Base-by-base conservation (phyloP, 2,797 vertebrate genomes). In the Pangasius djambal region DNA sequence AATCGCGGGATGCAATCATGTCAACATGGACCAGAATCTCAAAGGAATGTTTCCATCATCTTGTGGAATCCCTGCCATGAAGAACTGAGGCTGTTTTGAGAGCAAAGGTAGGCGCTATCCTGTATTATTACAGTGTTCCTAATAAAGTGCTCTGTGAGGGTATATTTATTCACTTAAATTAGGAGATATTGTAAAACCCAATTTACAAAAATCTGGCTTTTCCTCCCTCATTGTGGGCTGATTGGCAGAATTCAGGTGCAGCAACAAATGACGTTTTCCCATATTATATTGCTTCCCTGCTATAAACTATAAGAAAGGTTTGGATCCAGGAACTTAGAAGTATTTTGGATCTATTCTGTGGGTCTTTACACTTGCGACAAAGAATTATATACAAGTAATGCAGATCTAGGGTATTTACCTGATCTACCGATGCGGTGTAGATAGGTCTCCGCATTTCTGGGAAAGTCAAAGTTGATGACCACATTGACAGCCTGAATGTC, bases 401-500 rank as follows among this genome's bases (percentile, higher is more conserved):
- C 18, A 69, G 44, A 69, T 34, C 9, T 28, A 18, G n/a, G 40
- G 9, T 74, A 81, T 59, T 70, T 22, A 97, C 97, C 97, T 94
- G 97, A 97, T 95, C 97, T 94, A 89, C 97, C 97, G 34, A 97
- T 97, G 67, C 97, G 97, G 92, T 97, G 97, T 65, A 97, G 95
- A 92, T 97, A 97, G 2, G 97, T 97, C 92, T 97, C 97, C 0
- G 96, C 96, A 8, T 96, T 97, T 93, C 95, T 97, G 50, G 97
- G 97, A 91, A 97, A 97, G 93, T 97, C 97, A 31, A 97, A 97
- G 94, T 97, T 97, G 92, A 97, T 97, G 90, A 97, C 97, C 0
- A 97, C 97, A 40, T 97, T 97, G 91, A 97, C 97, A 0, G 97
- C 96, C 94, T 97, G 97, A 93, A 97, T 97, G 91, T 97, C 97